phyloP scores from a whole-genome alignment of 2,113 vertebrate species.

The Zapornia atra region DNA sequence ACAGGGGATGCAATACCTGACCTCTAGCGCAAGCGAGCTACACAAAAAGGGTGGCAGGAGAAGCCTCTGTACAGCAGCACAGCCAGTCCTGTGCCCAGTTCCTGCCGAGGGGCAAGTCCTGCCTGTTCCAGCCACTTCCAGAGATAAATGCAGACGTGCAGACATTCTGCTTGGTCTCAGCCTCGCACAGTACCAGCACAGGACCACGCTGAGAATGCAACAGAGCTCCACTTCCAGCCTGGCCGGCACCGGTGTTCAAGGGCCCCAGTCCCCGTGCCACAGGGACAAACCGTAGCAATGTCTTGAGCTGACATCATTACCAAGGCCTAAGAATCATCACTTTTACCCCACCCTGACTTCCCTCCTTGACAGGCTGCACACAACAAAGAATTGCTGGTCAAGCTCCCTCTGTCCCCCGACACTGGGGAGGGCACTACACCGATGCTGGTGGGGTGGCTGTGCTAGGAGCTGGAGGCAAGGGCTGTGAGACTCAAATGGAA shows the following conservation, averaged over 20 bases:
- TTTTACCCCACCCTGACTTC: too few relatives aligned
- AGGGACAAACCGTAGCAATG: fast-evolving
- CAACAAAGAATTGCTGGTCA: fast-evolving
- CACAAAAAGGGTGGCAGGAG: not conserved
- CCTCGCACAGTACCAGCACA: not conserved
- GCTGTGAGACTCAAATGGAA: not conserved
- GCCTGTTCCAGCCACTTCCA: not conserved
- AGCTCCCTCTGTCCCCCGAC: not conserved
- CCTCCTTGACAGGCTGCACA: not conserved
- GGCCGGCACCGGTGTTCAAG: not conserved
- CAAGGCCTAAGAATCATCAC: not conserved
- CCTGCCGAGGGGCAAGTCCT: not conserved
- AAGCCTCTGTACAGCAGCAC: not conserved
- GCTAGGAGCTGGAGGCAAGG: not conserved
- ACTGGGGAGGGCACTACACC: fast-evolving
- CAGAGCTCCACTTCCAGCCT: not conserved
- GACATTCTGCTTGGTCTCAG: not conserved
- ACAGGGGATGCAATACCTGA: too few relatives aligned
- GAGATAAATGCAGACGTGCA: not conserved
- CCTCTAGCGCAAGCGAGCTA: too few relatives aligned
- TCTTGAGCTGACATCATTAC: not conserved
- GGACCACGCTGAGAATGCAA: not conserved
- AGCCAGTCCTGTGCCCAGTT: not conserved
- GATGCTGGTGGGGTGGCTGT: not conserved
- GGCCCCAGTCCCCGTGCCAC: fast-evolving